These are phyloP conservation scores for Gephyroberyx darwinii DNA, from an alignment of 2,797 vertebrate species.

Conservation along the genomic window DNA sequence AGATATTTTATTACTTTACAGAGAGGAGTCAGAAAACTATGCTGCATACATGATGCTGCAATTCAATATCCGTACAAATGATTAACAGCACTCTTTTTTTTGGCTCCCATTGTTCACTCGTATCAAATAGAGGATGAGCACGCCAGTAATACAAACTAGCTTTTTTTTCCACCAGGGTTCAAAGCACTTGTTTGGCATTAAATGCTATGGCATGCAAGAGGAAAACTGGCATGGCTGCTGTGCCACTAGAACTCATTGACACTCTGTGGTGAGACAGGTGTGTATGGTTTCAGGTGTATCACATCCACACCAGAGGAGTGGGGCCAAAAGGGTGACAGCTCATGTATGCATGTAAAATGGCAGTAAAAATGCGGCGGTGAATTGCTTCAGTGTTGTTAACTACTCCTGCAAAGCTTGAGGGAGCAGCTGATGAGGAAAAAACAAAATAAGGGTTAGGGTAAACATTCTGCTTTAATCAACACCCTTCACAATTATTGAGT, in stretches of 20 bases:
- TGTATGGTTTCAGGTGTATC: background rate
- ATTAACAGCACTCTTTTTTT: slow-evolving; percentile 18
- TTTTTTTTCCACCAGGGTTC: slow-evolving; percentile 7
- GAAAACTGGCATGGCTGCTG: slow-evolving; percentile 2
- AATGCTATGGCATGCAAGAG: slow-evolving; percentile 7
- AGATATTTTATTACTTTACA: slow-evolving; percentile 19
- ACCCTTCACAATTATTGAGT: background rate
- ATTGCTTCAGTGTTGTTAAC: background rate
- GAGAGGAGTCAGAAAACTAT: slow-evolving; percentile 18
- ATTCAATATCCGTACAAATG: slow-evolving; percentile 20
- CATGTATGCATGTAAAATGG: background rate
- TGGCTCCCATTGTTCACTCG: slow-evolving; percentile 21
- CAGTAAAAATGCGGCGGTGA: background rate
- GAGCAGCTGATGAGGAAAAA: background rate
- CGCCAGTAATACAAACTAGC: slow-evolving; percentile 12
- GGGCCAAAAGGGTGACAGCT: background rate
- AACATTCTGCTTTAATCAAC: background rate
- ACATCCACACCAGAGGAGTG: background rate
- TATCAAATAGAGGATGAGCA: slow-evolving; percentile 12
- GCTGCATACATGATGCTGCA: slow-evolving; percentile 14
- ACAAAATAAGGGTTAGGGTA: background rate
- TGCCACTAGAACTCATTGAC: slow-evolving; percentile 11
- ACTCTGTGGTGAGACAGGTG: background rate
- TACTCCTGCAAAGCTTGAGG: too few species aligned
- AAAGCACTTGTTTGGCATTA: slow-evolving; percentile 1